Base-by-base conservation (phyloP, 2,888 invertebrate species). In the Nebria brevicollis region DNA sequence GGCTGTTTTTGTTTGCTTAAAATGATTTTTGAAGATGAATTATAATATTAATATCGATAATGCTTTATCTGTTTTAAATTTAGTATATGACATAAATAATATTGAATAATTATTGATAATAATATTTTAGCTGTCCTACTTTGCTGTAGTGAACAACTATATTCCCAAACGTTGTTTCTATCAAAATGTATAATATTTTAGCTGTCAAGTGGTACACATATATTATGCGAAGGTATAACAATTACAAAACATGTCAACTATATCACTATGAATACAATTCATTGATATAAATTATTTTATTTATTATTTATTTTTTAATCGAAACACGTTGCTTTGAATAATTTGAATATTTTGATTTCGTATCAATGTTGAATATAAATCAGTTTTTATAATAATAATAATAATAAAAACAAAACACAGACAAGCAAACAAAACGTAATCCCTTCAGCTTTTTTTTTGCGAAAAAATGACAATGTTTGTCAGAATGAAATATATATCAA, bases 291-390 rank as follows among this genome's bases (percentile, higher is more conserved):
- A 8, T 11, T 54, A 13, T 54, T 54, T 54, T 11, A 54, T 54
- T 54, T 54, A 8, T 54, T 54, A 54, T 54, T 54, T 54, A 54
- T 54, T 54, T 54, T 54, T 54, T 11, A 54, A 54, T 13, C 13
- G 54, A 54, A 54, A 54, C 54, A 54, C 54, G 54, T 13, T 73
- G 73, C 68, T 75, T 75, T 80, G 80, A 80, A 75, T 80, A 75
- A 80, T 70, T 70, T 75, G 80, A 68, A 79, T 79, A 79, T 79
- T 79, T 79, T 79, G 41, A 79, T 41, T 75, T 42, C 20, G 75
- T 41, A 75, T 80, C 75, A 66, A 75, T 70, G 75, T 80, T 80
- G 80, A 75, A 75, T 80, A 80, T 75, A 80, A 80, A 80, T 80
- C 80, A 80, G 80, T 41, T 75, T 80, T 75, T 75, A 75, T 68